A percentile compares a stretch with the other conserved stretches of the same genome.
These are phyloP conservation scores for Clanis bilineata DNA, from an alignment of 2,888 invertebrate species.

Conservation along the genomic window DNA sequence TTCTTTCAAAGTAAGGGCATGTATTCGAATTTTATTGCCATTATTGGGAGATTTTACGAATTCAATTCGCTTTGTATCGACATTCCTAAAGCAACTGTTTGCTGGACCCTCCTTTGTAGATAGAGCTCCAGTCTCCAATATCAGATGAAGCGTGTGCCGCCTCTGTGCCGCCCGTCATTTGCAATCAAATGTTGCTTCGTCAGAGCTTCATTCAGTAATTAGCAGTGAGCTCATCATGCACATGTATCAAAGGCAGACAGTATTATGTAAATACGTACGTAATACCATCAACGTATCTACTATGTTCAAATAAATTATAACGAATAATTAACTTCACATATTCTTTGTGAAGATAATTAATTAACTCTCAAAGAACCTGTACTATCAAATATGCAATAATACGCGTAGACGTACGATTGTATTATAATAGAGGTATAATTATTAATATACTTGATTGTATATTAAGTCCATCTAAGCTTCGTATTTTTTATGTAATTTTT, in stretches of 20 bases:
- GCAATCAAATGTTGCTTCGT: constrained; percentile 6
- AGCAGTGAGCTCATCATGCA: background rate
- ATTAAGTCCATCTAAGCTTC: no score
- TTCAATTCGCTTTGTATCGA: background rate
- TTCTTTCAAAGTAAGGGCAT: no score
- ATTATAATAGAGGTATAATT: no score
- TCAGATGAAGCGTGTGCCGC: background rate
- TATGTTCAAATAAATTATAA: background rate
- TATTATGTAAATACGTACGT: background rate
- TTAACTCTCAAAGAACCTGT: no score
- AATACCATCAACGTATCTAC: no score
- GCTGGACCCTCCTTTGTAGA: background rate
- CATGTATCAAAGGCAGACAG: background rate
- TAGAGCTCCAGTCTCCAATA: background rate
- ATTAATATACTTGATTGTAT: no score
- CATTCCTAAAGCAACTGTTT: background rate
- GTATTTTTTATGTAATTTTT: no score
- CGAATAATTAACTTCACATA: background rate
- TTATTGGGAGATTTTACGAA: no score
- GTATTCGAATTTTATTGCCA: no score
- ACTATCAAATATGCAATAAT: no score
- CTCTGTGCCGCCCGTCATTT: constrained; percentile 1
- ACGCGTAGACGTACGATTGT: no score
- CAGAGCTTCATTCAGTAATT: background rate
- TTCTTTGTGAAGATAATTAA: no score